Percentiles rank a stretch among this genome's conserved stretches.
These are phyloP conservation scores for Pangasius mekongensis DNA, from an alignment of 2,797 vertebrate species.

Conservation along the genomic window DNA sequence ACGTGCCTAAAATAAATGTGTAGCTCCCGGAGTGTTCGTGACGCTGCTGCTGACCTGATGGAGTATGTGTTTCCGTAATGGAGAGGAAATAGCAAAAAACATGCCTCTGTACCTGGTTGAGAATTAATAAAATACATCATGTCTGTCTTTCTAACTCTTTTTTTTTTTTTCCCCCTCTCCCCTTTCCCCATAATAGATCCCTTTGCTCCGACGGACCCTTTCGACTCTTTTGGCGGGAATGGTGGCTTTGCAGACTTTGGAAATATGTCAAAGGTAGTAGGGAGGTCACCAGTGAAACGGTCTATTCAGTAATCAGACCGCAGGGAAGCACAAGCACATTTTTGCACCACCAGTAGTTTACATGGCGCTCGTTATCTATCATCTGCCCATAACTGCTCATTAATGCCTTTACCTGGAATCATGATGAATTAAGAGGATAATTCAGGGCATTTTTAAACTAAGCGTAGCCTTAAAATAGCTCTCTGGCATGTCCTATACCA, in stretches of 20 bases:
- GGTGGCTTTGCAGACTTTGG: constrained; percentile 96
- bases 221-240: constrained; percentile 82
- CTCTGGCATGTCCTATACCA: background rate
- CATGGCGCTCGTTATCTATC: background rate
- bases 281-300: constrained; percentile 61
- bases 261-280: constrained; percentile 94
- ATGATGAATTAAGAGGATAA: background rate
- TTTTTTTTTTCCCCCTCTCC: constrained; percentile 42
- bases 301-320: constrained; percentile 35
- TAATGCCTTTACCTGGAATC: constrained; percentile 13
- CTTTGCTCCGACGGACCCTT: constrained; percentile 86
- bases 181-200: constrained; percentile 77
- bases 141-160: constrained; percentile 60
- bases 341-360: constrained; percentile 1
- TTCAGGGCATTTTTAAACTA: background rate
- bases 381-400: constrained; percentile 8
- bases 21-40: constrained; percentile 55
- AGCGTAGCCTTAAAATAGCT: background rate
- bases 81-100: constrained; percentile 12
- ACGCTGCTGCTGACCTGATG: constrained; percentile 51
- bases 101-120: constrained; percentile 12
- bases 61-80: constrained; percentile 58
- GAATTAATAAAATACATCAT: constrained; percentile 36
- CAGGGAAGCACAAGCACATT: constrained; percentile 32
- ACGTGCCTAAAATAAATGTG: constrained; percentile 67